Conservation (phyloP, 2,797 vertebrate genomes). For the Pipistrellus pygmaeus region DNA sequence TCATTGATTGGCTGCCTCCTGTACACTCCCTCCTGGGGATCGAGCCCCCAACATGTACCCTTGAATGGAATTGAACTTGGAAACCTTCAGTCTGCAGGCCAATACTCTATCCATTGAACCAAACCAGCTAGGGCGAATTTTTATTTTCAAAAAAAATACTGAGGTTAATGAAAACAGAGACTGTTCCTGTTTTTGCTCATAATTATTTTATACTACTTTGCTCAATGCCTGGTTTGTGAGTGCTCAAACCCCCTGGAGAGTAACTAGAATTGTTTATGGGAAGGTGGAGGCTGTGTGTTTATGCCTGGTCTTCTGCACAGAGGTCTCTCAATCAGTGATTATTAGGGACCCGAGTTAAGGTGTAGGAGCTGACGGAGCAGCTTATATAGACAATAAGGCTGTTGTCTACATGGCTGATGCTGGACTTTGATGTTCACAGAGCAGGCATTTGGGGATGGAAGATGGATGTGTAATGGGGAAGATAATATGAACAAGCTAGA, state of each 20-base stretch:
- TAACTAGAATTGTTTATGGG: background rate
- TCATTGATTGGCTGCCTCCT: too few relatives aligned
- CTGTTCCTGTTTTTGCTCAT: background rate
- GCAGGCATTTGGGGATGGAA: background rate
- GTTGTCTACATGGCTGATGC: background rate
- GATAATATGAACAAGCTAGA: background rate
- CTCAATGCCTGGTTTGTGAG: background rate
- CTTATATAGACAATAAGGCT: background rate
- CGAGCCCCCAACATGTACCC: too few relatives aligned
- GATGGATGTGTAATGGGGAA: background rate
- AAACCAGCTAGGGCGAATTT: too few relatives aligned
- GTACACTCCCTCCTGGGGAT: too few relatives aligned
- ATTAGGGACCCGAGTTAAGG: background rate
- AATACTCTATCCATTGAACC: too few relatives aligned
- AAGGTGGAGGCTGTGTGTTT: background rate
- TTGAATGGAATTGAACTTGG: too few relatives aligned
- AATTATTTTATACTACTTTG: constrained; percentile 12
- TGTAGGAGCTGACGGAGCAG: background rate
- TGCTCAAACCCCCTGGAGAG: background rate
- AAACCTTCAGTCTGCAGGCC: too few relatives aligned
- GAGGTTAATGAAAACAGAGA: background rate
- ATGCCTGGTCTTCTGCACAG: background rate
- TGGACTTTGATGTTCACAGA: background rate
- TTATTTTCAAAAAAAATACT: background rate
- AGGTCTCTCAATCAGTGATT: background rate